Conservation (phyloP, 2,888 invertebrate genomes). For the Nudaria mundana region DNA sequence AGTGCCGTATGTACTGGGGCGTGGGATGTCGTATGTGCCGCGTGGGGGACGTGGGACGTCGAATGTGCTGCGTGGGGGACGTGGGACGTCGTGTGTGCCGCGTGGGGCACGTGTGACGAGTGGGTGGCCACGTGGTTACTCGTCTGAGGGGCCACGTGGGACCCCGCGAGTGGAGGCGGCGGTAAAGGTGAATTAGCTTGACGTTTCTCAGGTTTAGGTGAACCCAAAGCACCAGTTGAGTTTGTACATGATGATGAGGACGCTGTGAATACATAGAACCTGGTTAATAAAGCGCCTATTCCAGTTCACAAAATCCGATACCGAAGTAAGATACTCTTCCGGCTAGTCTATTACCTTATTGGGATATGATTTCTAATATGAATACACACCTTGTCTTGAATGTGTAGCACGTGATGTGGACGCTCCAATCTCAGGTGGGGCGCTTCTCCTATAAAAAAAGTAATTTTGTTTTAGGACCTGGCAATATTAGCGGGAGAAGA, state of each 20-base stretch:
- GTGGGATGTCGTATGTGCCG: conserved; percentile 1
- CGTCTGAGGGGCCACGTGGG: conserved; percentile 9
- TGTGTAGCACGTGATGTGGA: conserved; percentile 63
- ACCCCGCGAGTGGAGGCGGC: conserved; percentile 77
- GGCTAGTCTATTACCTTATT: no score
- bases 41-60: not conserved
- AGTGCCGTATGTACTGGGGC: conserved; percentile 4
- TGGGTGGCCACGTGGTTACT: conserved; percentile 1
- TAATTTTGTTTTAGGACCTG: not conserved
- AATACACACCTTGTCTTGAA: conserved; percentile 78
- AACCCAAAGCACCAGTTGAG: conserved; percentile 88
- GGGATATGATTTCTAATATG: no score
- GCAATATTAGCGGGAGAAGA: no score
- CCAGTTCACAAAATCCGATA: no score
- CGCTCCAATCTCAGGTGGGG: conserved; percentile 65
- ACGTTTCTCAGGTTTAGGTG: conserved; percentile 94
- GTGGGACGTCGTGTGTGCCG: conserved; percentile 1
- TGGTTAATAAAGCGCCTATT: no score
- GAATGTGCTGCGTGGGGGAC: not conserved
- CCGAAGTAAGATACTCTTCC: no score
- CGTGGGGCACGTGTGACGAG: no score
- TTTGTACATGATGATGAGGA: conserved; percentile 89
- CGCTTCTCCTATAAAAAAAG: conserved; percentile 55
- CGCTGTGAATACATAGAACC: conserved; percentile 46
- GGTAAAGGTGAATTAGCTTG: conserved; percentile 94